Evolutionary conservation across 2,113 vertebrate species (phyloP).

Genomic region (Emydocephalus ijimae): DNA sequence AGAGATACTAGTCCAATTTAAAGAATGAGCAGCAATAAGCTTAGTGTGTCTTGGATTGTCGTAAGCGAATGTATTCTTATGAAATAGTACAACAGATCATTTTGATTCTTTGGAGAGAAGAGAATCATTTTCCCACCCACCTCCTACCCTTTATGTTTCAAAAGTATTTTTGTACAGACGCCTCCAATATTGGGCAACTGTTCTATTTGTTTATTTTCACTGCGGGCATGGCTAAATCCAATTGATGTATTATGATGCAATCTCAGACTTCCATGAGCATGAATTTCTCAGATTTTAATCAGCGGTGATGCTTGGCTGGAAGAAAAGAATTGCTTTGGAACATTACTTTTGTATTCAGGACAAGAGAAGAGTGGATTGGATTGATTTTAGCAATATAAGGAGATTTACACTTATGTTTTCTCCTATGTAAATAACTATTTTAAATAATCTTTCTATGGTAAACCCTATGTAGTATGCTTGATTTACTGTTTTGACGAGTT

Average conservation of each 20-base stretch:
- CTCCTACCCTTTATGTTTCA: neutral
- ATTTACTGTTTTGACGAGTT: neutral
- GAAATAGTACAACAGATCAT: neutral
- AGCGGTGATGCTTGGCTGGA: neutral
- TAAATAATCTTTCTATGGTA: neutral
- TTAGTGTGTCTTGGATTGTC: neutral
- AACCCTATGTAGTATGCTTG: neutral
- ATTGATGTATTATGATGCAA: neutral
- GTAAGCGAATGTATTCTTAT: neutral
- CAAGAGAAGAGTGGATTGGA: neutral
- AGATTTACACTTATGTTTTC: neutral
- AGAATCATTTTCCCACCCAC: neutral
- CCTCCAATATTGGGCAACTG: neutral
- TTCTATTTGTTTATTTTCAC: neutral
- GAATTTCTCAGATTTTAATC: neutral
- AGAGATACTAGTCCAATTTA: too few relatives aligned
- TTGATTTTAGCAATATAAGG: neutral
- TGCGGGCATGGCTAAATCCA: neutral
- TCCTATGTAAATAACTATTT: neutral
- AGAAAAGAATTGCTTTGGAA: neutral
- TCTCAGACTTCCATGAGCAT: neutral
- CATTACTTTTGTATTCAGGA: neutral
- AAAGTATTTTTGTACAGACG: neutral
- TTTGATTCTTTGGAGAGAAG: neutral
- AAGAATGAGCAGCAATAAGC: neutral